Base-by-base conservation (phyloP, 2,797 vertebrate species). In the Sternotherus odoratus region DNA sequence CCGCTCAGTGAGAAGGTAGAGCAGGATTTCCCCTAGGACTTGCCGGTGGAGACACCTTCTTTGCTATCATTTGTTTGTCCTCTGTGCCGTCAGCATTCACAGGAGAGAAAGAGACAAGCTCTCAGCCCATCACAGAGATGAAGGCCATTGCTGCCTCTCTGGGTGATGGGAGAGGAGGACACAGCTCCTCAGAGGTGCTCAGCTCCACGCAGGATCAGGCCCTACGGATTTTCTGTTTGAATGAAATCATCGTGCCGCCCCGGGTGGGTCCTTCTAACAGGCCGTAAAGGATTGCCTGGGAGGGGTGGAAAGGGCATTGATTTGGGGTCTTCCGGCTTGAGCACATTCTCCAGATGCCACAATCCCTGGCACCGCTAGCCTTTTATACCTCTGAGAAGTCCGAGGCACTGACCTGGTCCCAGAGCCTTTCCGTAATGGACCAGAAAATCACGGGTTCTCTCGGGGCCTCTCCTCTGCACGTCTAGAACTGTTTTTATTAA, bases 141-240 rank as follows among this genome's bases (percentile, higher is more conserved):
- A 28, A 75, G 72, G 24, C 39, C 24, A 12, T 46, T 28, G 43
- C 23, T 72, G 60, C 16, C 17, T 39, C n/a, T 1, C 26, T 28
- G 28, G 33, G 0, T 10, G 4, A 79, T 82, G 63, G 4, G 13
- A 1, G 0, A 36, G 46, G 13, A 7, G 51, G 11, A 16, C 26
- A 8, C 4, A 50, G 26, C 8, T 86, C 5, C 33, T 51, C 13
- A n/a, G 33, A 63, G 16, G 60, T 63, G 60, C 60, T 72, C 30
- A 85, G 48, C 0, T 1, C 57, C 53, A 13, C 0, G 1, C 0
- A 3, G 79, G 36, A 66, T 54, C 48, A 85, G 83, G 81, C 26
- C 15, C 66, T 56, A 48, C 1, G 12, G 72, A 43, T 75, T 46
- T 13, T 23, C 43, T 8, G 39, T 28, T 43, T 16, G 74, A 12